Base-by-base conservation (phyloP, 53 echinoderm and acorn worm species). In the Patiria pectinifera region DNA sequence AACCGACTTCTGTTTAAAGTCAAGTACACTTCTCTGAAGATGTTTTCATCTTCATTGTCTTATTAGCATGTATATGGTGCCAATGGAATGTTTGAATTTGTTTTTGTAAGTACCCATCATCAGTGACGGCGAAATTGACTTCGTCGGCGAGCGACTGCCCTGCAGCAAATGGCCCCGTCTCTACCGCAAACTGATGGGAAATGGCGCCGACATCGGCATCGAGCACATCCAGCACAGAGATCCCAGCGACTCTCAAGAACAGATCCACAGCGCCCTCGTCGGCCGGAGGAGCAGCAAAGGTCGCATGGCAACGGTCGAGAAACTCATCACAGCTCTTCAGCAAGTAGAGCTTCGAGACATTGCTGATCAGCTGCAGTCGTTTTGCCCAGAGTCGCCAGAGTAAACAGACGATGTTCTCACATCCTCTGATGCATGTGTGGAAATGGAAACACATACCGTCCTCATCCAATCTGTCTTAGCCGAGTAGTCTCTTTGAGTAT, bases 101-200 rank as follows among this genome's bases (percentile, higher is more conserved):
- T 60, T 8, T 60, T 60, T 60, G 71, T 47, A 45, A 46, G 47
- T 18, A 0, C 10, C 59, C 4, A 49, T 62, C 6, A 59, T 87
- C 87, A 76, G 35, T 11, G 76, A 76, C 8, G 76, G 76, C 18
- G 76, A 87, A 3, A 15, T 87, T 49, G 75, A 75, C 10, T 35
- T 75, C 15, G 58, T 87, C 3, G 25, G 49, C 49, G 26, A 5
- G 6, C 45, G 24, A 6, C 76, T 87, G 5, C 87, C 80, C 21
- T 7, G 9, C 8, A 43, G 80, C 22, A 79, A 85, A 72, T 84
- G 72, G 83, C 92, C 85, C 3, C 85, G 1, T 43, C 92, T 92
- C 0, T 92, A 84, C 48, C 92, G 0, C 35, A 35, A 35, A 35
- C 35, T 35, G 35, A 35, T 35, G 35, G 35, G 35, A 35, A 35